Percentiles rank a stretch among this genome's conserved stretches.
phyloP scores from a whole-genome alignment of 1,140 invertebrate genomes.

The Neodiprion fabricii region DNA sequence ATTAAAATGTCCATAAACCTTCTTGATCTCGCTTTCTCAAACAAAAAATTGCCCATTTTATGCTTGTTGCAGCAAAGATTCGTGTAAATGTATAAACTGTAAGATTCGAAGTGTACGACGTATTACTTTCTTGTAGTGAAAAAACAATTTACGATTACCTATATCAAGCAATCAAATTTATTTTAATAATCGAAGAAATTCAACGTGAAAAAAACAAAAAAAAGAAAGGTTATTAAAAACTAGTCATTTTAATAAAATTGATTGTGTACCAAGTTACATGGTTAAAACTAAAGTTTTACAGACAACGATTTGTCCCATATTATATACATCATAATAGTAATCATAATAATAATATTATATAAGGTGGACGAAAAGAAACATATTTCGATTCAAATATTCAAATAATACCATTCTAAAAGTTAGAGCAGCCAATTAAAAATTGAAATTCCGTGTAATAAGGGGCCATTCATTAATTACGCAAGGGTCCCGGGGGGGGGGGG shows the following conservation, averaged over 20 bases:
- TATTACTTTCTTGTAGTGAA: background rate
- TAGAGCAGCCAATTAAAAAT: background rate
- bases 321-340: too few relatives aligned
- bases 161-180: constrained; percentile 1
- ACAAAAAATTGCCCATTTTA: background rate
- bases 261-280: background rate
- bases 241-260: constrained; percentile 3
- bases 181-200: background rate
- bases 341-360: too few relatives aligned
- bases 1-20: background rate
- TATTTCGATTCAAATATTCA: background rate
- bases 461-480: too few relatives aligned
- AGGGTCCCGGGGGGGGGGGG: too few relatives aligned
- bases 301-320: background rate
- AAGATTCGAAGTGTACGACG: background rate
- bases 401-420: background rate
- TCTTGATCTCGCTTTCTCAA: background rate
- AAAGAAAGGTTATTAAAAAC: background rate
- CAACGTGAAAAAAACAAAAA: background rate
- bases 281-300: constrained; percentile 3
- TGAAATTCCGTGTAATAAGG: too few relatives aligned
- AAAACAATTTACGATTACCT: background rate
- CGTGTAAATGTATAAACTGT: background rate
- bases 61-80: background rate
- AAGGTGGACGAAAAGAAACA: background rate